Evolutionary conservation across 2,113 vertebrate species (phyloP).

Genomic region (Aplodontia rufa): DNA sequence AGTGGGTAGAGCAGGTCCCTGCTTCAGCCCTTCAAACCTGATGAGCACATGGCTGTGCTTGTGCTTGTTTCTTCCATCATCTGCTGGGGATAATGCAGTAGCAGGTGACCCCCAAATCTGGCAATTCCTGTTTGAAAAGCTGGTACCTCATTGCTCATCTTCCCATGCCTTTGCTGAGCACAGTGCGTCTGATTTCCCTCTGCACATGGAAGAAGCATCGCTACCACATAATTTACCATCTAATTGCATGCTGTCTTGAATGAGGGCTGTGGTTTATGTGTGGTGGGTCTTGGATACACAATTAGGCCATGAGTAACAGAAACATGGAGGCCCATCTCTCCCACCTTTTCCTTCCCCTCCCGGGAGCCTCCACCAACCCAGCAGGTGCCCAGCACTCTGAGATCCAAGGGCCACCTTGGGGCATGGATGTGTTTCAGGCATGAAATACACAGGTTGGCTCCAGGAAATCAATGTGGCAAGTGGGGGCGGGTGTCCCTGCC

Average conservation of each 20-base stretch:
- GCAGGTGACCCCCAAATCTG: neutral
- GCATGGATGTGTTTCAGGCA: neutral
- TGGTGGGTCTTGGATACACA: slow-evolving; percentile 28
- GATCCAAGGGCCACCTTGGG: neutral
- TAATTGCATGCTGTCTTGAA: slow-evolving; percentile 55
- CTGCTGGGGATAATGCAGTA: neutral
- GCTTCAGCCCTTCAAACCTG: neutral
- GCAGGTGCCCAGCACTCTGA: neutral
- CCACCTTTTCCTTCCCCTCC: neutral
- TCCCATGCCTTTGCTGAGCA: neutral
- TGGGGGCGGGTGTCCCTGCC: neutral
- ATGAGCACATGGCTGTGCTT: neutral
- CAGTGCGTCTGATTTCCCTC: neutral
- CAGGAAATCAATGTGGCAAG: neutral
- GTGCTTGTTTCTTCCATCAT: neutral
- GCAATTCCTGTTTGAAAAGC: neutral
- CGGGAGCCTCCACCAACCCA: neutral
- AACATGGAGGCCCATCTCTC: neutral
- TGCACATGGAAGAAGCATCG: neutral
- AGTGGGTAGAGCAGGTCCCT: too few species aligned
- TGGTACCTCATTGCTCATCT: neutral
- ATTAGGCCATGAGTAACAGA: slow-evolving; percentile 6
- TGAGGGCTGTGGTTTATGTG: slow-evolving; percentile 50
- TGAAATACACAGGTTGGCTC: neutral
- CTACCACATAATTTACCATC: slow-evolving; percentile 39